Base-by-base conservation (phyloP, 2,888 invertebrate genomes). In the Epinotia brunnichana region DNA sequence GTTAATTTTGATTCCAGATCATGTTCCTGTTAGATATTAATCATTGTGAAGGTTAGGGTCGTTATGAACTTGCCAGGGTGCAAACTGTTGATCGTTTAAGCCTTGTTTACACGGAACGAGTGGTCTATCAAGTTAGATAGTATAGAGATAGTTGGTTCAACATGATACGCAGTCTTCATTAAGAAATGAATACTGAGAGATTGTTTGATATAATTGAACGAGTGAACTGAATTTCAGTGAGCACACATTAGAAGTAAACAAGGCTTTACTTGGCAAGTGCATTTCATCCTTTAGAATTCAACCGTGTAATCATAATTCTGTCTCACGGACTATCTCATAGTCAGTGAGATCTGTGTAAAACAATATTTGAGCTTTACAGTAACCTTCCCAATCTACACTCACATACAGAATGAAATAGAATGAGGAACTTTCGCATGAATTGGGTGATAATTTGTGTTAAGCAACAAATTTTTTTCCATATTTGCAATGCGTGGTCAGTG, bases 1-100 rank as follows among this genome's bases (percentile, higher is more conserved):
- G 61, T 62, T 69, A 57, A 62, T 69, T 63, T 69, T 72, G 67
- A 72, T 68, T 72, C 24, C 53, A 59, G 59, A 59, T 68, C 51
- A 53, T 60, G 60, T 61, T 69, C 61, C 24, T 62, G 48, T 62
- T 62, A 62, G 29, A 29, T 29, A 62, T 62, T 62, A 62, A 48
- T 48, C 15, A 24, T 48, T 60, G 17, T 51, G 24, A 48, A 62
- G 48, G 48, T 62, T 29, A 62, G 17, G 48, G 29, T 17, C 11
- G 48, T 15, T 29, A 29, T 15, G 29, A 15, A 57, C 29, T 57
- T 57, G 29, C 24, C 57, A 15, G n/a, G 57, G 15, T 35, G 9
- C 15, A 29, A 29, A n/a, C 15, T n/a, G 15, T 57, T 5, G 57
- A 29, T 24, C 13, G 13, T 21, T 54, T 21, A 54, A 54, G 54